These are phyloP conservation scores for Antechinus flavipes DNA, from an alignment of 2,113 vertebrate species.

Conservation along the genomic window DNA sequence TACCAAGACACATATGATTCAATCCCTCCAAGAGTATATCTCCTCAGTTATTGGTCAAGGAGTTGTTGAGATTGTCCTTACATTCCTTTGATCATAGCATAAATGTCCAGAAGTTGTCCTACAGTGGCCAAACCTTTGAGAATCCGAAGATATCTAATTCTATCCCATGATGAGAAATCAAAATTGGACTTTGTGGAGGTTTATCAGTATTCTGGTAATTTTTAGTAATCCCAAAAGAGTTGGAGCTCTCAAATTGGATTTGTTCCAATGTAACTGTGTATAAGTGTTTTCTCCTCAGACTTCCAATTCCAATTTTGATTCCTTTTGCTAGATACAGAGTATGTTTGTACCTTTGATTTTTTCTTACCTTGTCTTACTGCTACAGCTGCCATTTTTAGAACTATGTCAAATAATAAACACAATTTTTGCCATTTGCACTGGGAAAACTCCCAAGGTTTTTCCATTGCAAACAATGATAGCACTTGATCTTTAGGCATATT, in stretches of 20 bases:
- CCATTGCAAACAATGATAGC: not conserved
- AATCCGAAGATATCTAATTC: not conserved
- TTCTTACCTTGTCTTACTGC: not conserved
- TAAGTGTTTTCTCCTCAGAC: not conserved
- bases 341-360: not conserved
- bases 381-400: not conserved
- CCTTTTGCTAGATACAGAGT: not conserved
- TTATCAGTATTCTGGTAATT: not conserved
- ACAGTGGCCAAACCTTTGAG: not conserved
- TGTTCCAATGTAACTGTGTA: not conserved
- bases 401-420: not conserved
- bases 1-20: not conserved
- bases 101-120: not conserved
- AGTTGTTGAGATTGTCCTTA: not conserved
- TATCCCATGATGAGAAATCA: not conserved
- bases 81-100: not conserved
- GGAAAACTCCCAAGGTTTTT: not conserved
- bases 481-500: not conserved
- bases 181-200: not conserved
- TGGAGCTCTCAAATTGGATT: not conserved
- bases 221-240: not conserved
- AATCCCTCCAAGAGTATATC: not conserved
- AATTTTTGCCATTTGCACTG: not conserved
- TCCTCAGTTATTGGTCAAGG: not conserved
- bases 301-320: not conserved